Base-by-base conservation (phyloP, 2,888 invertebrate genomes). In the Cephus runcator region DNA sequence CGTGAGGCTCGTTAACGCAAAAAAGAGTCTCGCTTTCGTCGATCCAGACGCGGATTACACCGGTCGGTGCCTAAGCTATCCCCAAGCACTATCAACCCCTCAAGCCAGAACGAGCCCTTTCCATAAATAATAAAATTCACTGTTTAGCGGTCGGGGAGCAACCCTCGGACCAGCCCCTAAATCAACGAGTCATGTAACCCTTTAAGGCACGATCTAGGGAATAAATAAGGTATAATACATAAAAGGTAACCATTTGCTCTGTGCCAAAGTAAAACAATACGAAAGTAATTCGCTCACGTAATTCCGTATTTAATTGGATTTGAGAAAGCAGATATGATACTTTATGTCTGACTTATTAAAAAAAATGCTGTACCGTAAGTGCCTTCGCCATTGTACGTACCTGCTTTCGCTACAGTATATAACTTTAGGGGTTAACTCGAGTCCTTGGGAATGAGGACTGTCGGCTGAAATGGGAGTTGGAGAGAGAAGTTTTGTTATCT, bases 401-500 rank as follows among this genome's bases (percentile, higher is more conserved):
- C 56, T 71, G 30, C 71, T 71, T 30, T 30, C 3, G 74, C 74
- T 11, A 34, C 74, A 30, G 74, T 35, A 35, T 35, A 74, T 74
- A 34, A 74, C 34, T 34, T 74, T n/a, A 34, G 34, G 34, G 74
- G 35, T 34, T 34, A 23, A 74, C 34, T 34, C 34, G 3, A 35
- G n/a, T 34, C 35, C 36, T 35, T 34, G 34, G 33, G n/a, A 30
- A 35, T 23, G 74, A 74, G 34, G 35, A 34, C n/a, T 35, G 74
- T 74, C 74, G 33, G 34, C 12, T 12, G 75, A 33, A 23, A 75
- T 12, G 30, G 76, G 73, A n/a, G 35, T 12, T 35, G 68, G 34
- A 31, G 77, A 78, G 56, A 76, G 82, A 84, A 81, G 84, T 85
- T 85, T 84, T 81, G 86, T 89, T 88, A 89, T 89, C 88, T 87